Evolutionary conservation across 2,113 vertebrate genomes (phyloP).

Genomic region (Anthoscopus minutus): DNA sequence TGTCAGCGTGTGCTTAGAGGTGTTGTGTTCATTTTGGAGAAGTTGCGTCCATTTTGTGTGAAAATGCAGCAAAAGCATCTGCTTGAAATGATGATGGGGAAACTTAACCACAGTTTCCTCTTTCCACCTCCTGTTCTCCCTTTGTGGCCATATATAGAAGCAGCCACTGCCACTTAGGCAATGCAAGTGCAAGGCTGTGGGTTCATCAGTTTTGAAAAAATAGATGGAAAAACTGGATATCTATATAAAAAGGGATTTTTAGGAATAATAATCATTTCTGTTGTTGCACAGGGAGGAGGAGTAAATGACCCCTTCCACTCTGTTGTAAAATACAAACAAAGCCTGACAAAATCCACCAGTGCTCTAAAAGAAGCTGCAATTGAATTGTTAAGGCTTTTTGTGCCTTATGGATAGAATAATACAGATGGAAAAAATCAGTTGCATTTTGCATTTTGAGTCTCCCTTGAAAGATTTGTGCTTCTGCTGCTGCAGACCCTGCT

Average conservation of each 20-base stretch:
- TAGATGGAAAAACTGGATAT: neutral
- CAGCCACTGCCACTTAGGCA: neutral
- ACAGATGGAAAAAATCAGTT: neutral
- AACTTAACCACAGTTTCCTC: neutral
- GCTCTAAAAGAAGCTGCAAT: neutral
- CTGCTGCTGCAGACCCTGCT: neutral
- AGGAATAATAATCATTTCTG: neutral
- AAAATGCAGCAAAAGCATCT: neutral
- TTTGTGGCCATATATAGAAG: neutral
- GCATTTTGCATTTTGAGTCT: neutral
- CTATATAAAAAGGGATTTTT: fast-evolving
- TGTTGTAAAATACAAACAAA: neutral
- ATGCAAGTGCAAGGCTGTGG: neutral
- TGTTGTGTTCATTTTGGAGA: neutral
- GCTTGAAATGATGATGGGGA: neutral
- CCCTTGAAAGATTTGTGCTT: fast-evolving
- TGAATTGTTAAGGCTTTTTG: neutral
- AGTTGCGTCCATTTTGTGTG: neutral
- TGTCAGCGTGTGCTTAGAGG: fast-evolving
- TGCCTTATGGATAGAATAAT: neutral
- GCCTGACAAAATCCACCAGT: neutral
- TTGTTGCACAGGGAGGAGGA: neutral
- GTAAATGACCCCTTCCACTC: neutral
- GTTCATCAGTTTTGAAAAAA: neutral
- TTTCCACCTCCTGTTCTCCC: neutral